Percentiles rank a stretch among this genome's conserved stretches.
phyloP scores from a whole-genome alignment of 2,888 invertebrate species.

The Volucella inanis region DNA sequence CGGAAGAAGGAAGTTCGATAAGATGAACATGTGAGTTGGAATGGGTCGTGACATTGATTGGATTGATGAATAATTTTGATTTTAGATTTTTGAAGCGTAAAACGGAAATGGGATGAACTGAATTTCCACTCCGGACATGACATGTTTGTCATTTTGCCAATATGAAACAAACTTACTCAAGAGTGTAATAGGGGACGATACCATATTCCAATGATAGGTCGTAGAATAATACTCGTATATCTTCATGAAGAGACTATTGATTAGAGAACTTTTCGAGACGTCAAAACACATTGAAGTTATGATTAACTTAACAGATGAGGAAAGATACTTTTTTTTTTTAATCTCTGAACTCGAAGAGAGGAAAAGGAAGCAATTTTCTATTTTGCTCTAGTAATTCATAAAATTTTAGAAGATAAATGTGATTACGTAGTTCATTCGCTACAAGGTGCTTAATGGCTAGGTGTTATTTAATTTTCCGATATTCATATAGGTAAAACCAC shows the following conservation, averaged over 20 bases:
- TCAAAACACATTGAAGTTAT: too few relatives aligned
- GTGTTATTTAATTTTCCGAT: too few relatives aligned
- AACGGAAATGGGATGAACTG: neutral
- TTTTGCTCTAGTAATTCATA: too few relatives aligned
- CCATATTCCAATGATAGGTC: neutral
- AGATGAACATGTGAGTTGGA: neutral
- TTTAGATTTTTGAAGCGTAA: constrained; percentile 5
- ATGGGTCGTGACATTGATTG: constrained; percentile 20
- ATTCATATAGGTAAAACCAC: too few relatives aligned
- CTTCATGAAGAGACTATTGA: neutral
- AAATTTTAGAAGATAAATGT: too few relatives aligned
- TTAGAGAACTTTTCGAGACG: neutral
- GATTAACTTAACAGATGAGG: neutral
- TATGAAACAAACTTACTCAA: neutral
- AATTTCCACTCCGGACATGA: constrained; percentile 2
- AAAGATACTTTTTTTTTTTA: neutral
- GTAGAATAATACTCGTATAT: neutral
- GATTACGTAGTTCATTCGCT: too few relatives aligned
- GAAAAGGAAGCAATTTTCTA: too few relatives aligned
- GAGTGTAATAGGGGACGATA: neutral
- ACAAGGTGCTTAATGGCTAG: too few relatives aligned
- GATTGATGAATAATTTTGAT: constrained; percentile 41
- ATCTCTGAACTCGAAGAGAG: too few relatives aligned
- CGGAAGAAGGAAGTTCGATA: constrained; percentile 1
- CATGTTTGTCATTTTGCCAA: constrained; percentile 11